Evolutionary conservation across 2,888 invertebrate species (phyloP), one percentile per base, ranked within the genome.

Genomic region (Parasteatoda lunata): DNA sequence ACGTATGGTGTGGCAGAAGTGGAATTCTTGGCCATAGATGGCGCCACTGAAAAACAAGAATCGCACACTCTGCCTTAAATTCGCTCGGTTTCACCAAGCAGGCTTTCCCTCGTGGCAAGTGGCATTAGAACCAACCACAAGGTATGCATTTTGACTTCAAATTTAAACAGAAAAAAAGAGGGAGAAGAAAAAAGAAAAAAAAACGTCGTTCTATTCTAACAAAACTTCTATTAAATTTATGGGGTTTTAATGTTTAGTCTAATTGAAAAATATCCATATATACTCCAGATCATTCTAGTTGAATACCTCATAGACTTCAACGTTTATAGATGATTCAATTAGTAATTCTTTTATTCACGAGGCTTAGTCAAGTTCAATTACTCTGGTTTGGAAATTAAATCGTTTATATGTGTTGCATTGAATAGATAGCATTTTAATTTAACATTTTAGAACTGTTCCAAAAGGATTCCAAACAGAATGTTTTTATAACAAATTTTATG

Each of bases 331-430:
- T 86, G 76, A 80, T 81, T 86, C 80, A 68, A 52, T 59, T 66
- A 86, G 77, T 80, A 86, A 86, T 48, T 86, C 77, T 76, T 72
- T 76, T 80, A 86, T 80, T 77, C 85, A 68, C 49, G 85, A n/a
- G 85, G 85, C 80, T 86, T 86, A 80, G 68, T 80, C 69, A 71
- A 86, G 80, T 80, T 86, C 80, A 86, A 86, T 86, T 81, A 86
- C 85, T 80, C 70, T 76, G 78, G 66, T 78, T 78, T 78, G 69
- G 79, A 65, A 71, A 77, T 72, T 84, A 76, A 84, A 30, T 30
- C 30, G 9, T 59, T 7, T 59, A 13, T 59, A 0, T 13, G 59
- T n/a, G n/a, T 59, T 59, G 5, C 9, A 13, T 7, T 59, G 3
- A n/a, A 5, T 9, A 7, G 9, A 7, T 13, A 59, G 11, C n/a